Base-by-base conservation (phyloP, 30 jellyfish, hydroid and myxozoan species). In the Aurelia sp. region DNA sequence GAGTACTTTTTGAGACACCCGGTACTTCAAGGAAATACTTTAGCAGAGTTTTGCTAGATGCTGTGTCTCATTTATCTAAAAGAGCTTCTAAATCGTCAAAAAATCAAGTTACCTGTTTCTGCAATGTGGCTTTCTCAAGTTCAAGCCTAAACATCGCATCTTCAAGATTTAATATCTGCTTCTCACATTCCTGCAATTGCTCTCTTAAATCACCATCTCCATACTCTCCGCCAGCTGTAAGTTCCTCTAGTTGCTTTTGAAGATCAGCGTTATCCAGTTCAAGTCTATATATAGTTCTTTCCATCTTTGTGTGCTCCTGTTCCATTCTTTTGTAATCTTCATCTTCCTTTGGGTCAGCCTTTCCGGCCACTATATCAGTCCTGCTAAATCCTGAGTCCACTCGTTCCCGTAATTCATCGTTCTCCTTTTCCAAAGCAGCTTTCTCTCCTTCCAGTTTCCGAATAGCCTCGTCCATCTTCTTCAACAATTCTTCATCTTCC, bases 181-280 rank as follows among this genome's bases (percentile, higher is more conserved):
- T 68, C 44, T 80, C 78, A 40, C 60, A 60, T 18, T 33, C 78
- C 41, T 77, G 33, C 22, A 77, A 24, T 19, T 58, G 59, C 47
- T 77, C 88, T n/a, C 44, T 27, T 13, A 59, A 22, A 10, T 38
- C 47, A 55, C 20, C 53, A 12, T 33, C 63, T 8, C 27, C 47
- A 20, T 60, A 21, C 16, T 18, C 66, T 9, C 33, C 74, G 3
- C 58, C 72, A 55, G 79, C 21, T 17, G 81, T 24, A 33, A 88
- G 59, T 24, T 89, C 90, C 21, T 38, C 30, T 22, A 60, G 13
- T 53, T 86, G 24, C 35, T 41, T 64, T 52, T 81, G 77, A n/a
- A 87, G 64, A 68, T 87, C 90, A 31, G 53, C 80, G n/a, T 52
- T 59, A 35, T 76, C 81, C 35, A 83, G 73, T 65, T 90, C 86